Percentiles rank a stretch among this genome's conserved stretches.
phyloP scores from a whole-genome alignment of 2,113 vertebrate genomes.

The Prunella himalayana region DNA sequence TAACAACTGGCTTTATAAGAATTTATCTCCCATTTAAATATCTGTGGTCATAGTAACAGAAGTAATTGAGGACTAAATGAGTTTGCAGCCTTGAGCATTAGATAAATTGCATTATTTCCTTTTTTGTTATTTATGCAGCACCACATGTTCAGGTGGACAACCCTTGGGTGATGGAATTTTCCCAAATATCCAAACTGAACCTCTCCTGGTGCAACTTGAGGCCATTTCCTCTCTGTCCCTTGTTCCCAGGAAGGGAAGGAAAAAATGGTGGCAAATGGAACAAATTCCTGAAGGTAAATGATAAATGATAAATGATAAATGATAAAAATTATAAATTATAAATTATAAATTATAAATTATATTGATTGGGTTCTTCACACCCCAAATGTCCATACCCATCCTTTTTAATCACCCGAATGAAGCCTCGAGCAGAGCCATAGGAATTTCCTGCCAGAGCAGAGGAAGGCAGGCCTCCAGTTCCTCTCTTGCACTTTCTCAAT shows the following conservation, averaged over 20 bases:
- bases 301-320: not conserved
- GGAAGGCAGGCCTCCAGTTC: not conserved
- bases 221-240: not conserved
- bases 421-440: rapidly evolving
- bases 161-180: not conserved
- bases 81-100: constrained; percentile 14
- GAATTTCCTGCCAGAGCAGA: not conserved
- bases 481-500: not conserved
- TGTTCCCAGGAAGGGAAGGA: not conserved
- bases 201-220: not conserved
- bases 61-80: constrained; percentile 53
- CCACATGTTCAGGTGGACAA: not conserved
- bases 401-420: not conserved
- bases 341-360: not conserved
- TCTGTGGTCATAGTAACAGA: constrained; percentile 53
- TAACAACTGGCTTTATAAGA: constrained; percentile 25
- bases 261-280: not conserved
- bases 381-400: not conserved
- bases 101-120: not conserved
- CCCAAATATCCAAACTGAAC: not conserved
- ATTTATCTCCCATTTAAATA: constrained; percentile 57
- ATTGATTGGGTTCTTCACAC: rapidly evolving
- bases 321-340: not conserved
- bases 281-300: not conserved
- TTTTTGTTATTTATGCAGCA: not conserved